Evolutionary conservation across 2,797 vertebrate genomes (phyloP).

Genomic region (Iguana delicatissima): DNA sequence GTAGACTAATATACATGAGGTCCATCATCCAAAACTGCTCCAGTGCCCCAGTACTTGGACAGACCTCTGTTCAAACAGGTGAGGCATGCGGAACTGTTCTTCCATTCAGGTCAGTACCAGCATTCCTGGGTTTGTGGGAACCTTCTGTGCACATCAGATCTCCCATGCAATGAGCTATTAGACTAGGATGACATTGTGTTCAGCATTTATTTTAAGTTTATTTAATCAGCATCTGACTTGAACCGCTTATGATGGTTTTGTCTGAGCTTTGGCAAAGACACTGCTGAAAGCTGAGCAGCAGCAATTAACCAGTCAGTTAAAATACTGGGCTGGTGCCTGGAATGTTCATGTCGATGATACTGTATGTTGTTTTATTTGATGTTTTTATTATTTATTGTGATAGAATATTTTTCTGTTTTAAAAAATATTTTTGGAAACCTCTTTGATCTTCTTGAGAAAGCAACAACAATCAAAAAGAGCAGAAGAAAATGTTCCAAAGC

Average conservation of each 20-base stretch:
- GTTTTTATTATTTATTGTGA: slow-evolving; percentile 3
- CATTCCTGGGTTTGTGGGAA: neutral
- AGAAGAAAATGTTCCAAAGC: neutral
- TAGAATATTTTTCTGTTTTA: neutral
- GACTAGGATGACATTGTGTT: neutral
- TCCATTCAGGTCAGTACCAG: neutral
- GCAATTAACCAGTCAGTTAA: neutral
- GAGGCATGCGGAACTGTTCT: neutral
- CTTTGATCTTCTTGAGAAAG: slow-evolving; percentile 3
- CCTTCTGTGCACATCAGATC: no score
- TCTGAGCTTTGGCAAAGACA: neutral
- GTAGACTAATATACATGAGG: neutral
- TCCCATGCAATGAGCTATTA: neutral
- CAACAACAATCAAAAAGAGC: neutral
- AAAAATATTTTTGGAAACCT: neutral
- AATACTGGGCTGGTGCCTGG: neutral
- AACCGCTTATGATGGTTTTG: neutral
- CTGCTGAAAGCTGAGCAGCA: neutral
- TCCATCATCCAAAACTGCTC: no score
- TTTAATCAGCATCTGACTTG: slow-evolving; percentile 1
- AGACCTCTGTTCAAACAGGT: neutral
- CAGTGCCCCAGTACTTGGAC: neutral
- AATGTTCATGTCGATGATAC: neutral
- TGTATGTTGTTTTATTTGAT: neutral
- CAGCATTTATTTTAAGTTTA: neutral